A percentile compares a stretch with the other conserved stretches of the same genome.
These are phyloP conservation scores for Standfussiana lucernea DNA, from an alignment of 2,888 invertebrate species.

Conservation along the genomic window DNA sequence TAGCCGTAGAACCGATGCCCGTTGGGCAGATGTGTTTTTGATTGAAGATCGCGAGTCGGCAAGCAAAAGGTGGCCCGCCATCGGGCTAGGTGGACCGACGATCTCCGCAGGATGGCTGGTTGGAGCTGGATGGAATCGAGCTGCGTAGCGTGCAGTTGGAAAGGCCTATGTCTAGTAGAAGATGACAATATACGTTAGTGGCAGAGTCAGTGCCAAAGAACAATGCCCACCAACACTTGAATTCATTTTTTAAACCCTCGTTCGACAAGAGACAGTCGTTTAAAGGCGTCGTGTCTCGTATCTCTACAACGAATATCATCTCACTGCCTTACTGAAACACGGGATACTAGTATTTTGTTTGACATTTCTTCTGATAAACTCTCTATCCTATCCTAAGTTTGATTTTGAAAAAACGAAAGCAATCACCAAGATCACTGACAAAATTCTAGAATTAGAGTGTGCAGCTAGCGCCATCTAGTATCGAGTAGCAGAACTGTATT, in stretches of 20 bases:
- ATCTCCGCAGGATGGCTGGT: neutral
- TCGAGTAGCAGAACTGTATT: constrained; percentile 39
- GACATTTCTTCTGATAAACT: too few relatives aligned
- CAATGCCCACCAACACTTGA: neutral
- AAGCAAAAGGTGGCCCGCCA: neutral
- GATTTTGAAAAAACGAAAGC: neutral
- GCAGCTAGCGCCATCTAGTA: constrained; percentile 41
- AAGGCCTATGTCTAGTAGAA: neutral
- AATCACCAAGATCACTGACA: neutral
- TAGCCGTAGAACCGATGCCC: neutral
- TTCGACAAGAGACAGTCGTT: neutral
- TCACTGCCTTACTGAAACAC: neutral
- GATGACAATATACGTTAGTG: neutral
- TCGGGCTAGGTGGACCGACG: neutral
- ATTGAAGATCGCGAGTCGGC: neutral
- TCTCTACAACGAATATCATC: neutral
- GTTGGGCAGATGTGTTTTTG: neutral
- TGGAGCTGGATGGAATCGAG: neutral
- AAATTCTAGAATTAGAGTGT: neutral
- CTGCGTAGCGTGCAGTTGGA: neutral
- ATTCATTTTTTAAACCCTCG: neutral
- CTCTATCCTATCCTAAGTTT: too few relatives aligned
- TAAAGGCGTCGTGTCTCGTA: too few relatives aligned
- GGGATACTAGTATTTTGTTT: neutral
- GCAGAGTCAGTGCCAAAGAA: neutral